Evolutionary conservation across 2,888 invertebrate genomes (phyloP), one percentile per base, ranked within the genome.

Genomic region (Athalia rosae): DNA sequence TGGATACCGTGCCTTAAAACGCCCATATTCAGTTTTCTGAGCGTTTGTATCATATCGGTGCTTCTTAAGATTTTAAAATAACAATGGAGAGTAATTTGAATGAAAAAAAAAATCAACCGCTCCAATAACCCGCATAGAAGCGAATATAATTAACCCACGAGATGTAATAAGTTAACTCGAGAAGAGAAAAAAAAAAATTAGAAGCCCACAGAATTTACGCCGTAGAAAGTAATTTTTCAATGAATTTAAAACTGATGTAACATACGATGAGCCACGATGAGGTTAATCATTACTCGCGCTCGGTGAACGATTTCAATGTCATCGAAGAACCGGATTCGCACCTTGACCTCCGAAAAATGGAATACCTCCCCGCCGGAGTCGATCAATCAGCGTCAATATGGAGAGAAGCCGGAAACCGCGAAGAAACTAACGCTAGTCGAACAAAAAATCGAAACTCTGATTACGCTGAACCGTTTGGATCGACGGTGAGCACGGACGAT

Each of bases 21-120:
- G 71, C 71, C 66, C 50, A 50, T 28, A 28, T 28, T 28, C 28
- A 28, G 28, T 28, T 28, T 50, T 66, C 28, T 4, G 48, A 13
- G 5, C n/a, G 45, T 8, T 9, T 41, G 28, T 6, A 4, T 41
- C n/a, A 63, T 47, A 50, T 43, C 71, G 41, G 45, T 45, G 6
- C 58, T 71, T 13, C 56, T 45, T n/a, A 71, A 71, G 71, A 58
- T 58, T 43, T 43, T 28, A 11, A 3, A 28, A 50, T 11, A 50
- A 67, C 67, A 67, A 67, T 67, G 50, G 50, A 53, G 41, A 4
- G 53, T 53, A 43, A 67, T 67, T 53, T 41, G 11, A 67, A 50
- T 4, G 28, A 28, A 6, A 28, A 6, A 7, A 28, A 53, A 67
- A 67, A 67, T 11, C 11, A 11, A 15, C 67, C 67, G 67, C 50